Evolutionary conservation across 2,113 vertebrate genomes (phyloP), one percentile per base, ranked within the genome.

Genomic region (Eira barbara): DNA sequence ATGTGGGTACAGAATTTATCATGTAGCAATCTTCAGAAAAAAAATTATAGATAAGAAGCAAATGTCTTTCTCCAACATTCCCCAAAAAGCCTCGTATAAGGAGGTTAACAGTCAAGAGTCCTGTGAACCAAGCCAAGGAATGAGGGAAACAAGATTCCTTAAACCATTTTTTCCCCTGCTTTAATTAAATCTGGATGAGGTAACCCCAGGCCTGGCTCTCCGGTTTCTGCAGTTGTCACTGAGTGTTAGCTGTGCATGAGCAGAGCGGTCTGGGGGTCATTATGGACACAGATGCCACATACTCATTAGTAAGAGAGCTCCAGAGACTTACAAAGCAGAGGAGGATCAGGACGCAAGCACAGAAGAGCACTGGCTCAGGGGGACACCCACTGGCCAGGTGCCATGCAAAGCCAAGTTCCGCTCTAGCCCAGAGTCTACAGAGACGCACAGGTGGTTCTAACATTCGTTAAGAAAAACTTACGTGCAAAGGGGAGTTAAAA

Each of bases 131-230:
- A 73, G 84, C 4, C 47, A 90, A 4, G 5, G 14, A 76, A 84
- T 52, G 23, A 91, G 93, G 89, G 45, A 57, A 65, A 34, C 73
- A 69, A 81, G 21, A 95, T 47, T 90, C 52, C 14, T 65, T 21
- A 17, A 71, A 65, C 52, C 61, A 34, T 55, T 14, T 15, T 59
- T 71, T 25, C 36, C 63, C 52, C 39, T 21, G 67, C 25, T 55
- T 93, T 89, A 78, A 97, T 94, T 81, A 74, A 47, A 67, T 55
- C 65, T 42, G 87, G 80, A 86, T 71, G 69, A 74, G 27, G 31
- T 23, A 59, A 95, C 18, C 20, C 2, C 0, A 57, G 82, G 63
- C 27, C 25, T 55, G 52, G n/a, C 49, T 47, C 57, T 47, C 61
- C n/a, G 47, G 52, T 8, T 49, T 11, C 55, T 13, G 21, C 2